Base-by-base conservation (phyloP, 2,888 invertebrate genomes). In the Ctena decussata region DNA sequence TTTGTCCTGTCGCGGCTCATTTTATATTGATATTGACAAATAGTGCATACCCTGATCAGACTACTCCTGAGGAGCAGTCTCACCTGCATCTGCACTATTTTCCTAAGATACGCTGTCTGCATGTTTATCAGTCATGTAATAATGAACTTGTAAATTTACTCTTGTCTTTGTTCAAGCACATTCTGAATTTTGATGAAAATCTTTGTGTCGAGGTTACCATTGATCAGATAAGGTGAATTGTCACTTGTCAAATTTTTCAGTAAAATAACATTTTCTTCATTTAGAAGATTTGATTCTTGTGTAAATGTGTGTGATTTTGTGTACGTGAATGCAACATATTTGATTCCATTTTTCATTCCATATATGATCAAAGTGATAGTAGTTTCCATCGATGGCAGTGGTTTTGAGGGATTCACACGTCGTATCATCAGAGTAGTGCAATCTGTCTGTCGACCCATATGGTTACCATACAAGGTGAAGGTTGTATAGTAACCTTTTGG, bases 401-500 rank as follows among this genome's bases (percentile, higher is more conserved):
- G 75, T 41, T 81, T 77, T 49, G 75, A 73, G 0, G 77, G 65
- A 70, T 76, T 37, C 11, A 86, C 82, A 6, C 91, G 88, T 32
- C 84, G 85, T 15, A 94, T 86, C n/a, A 90, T 89, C 65, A 94
- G 83, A 2, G 90, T 92, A 8, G 92, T 91, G 49, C 90, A 90
- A 24, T 93, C 91, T 41, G 90, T 92, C 80, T 92, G 92, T 37
- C 92, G 83, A 27, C 92, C 92, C 73, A 93, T 90, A 84, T 93
- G 93, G 41, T 90, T 92, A 11, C 92, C 92, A 73, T 94, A 94
- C 80, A 93, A 82, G n/a, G 91, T 91, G 65, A 92, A 91, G 0
- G 93, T 91, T 30, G 91, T 91, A 81, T 90, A 94, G 74, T 90
- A 91, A 37, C 94, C 94, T 76, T 91, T 92, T 0, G 94, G 94